Evolutionary conservation across 2,888 invertebrate species (phyloP), one percentile per base, ranked within the genome.

Genomic region (Eristalinus sepulchralis): DNA sequence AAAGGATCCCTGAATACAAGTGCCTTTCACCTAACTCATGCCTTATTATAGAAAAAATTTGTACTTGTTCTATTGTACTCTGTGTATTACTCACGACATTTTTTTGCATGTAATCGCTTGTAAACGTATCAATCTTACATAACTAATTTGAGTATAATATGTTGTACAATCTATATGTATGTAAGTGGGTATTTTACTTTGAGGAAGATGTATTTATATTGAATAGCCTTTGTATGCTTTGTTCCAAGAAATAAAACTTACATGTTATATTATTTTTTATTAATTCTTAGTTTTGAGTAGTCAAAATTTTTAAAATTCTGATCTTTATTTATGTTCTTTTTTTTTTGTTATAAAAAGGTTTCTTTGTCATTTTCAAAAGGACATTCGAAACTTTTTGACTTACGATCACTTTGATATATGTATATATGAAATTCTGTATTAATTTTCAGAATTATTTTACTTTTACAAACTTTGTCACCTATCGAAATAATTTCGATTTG

Each of bases 271-370:
- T 64, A 31, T 17, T 53, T 63, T 22, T 70, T n/a, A 3, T 39
- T 60, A 59, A 31, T 17, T 53, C 59, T 22, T 70, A 11, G 1
- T 39, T 73, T 73, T 47, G 59, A 76, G 67, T 75, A 66, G 57
- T 73, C 85, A 86, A 78, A 86, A 86, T 86, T 86, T 86, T 83
- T 13, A 66, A 86, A 82, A 86, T 83, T 83, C 83, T 75, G 83
- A 71, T 80, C 64, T 72, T 77, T 82, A 31, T 70, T 79, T 63
- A 20, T 59, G 22, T 2, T 13, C 59, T 72, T 55, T 68, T 31
- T 68, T 62, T 5, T 27, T 3, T 64, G 3, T 63, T 20, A 8
- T n/a, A 17, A 47, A 47, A 55, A 57, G 67, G 33, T 67, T 81
- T 70, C 59, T 55, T 9, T 77, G 85, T 10, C 76, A 64, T 72